phyloP scores from a whole-genome alignment of 2,797 vertebrate genomes.

The Nasua narica region DNA sequence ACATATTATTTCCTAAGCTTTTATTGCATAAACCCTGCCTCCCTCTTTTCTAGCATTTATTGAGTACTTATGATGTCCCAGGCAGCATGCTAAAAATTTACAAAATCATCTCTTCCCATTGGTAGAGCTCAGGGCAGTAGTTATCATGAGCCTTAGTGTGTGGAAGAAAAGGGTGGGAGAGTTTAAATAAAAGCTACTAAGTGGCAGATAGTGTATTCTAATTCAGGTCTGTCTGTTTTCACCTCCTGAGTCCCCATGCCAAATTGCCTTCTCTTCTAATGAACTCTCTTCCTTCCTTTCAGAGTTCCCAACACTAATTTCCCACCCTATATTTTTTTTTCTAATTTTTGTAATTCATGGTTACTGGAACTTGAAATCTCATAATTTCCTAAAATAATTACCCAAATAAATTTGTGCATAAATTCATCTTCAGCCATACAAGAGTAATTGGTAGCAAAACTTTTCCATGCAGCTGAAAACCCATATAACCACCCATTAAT shows the following conservation, averaged over 20 bases:
- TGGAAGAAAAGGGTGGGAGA: neutral
- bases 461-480: slow-evolving; percentile 37
- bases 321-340: neutral
- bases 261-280: neutral
- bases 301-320: neutral
- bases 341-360: neutral
- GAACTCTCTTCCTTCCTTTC: neutral
- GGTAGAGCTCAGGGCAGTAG: neutral
- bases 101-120: neutral
- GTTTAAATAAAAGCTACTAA: neutral
- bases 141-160: neutral
- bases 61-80: neutral
- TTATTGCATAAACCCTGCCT: neutral
- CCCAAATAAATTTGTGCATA: slow-evolving; percentile 27
- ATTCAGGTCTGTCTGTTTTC: neutral
- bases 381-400: slow-evolving; percentile 44
- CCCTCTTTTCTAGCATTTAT: neutral
- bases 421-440: slow-evolving; percentile 4
- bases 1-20: neutral
- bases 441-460: slow-evolving; percentile 25
- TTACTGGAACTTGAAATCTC: neutral
- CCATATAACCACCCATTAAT: slow-evolving; percentile 54
- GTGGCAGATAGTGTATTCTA: neutral
- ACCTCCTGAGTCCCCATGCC: neutral
- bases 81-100: neutral